phyloP scores from a whole-genome alignment of 2,797 vertebrate species.

The Zenarchopterus dispar region DNA sequence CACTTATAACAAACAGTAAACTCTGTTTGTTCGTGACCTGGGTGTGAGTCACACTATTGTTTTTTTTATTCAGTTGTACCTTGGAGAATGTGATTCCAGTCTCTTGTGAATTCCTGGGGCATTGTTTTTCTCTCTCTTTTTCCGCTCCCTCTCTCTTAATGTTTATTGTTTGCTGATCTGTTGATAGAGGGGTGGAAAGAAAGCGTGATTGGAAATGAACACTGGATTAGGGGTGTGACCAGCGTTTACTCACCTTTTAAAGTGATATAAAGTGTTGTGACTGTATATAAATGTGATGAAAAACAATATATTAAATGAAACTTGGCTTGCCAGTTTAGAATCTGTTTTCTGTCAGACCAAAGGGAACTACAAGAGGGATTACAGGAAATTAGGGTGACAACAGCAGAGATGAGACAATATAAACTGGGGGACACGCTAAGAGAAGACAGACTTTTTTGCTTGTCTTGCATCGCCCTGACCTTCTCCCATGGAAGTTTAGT shows the following conservation, averaged over 20 bases:
- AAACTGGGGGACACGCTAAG: slow-evolving; percentile 49
- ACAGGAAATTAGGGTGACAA: slow-evolving; percentile 10
- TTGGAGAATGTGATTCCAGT: background rate
- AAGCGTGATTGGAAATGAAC: slow-evolving; percentile 7
- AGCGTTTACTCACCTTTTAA: slow-evolving; percentile 34
- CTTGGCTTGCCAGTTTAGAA: slow-evolving; percentile 5
- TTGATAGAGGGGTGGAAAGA: slow-evolving; percentile 1
- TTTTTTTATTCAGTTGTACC: background rate
- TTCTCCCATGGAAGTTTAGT: slow-evolving; percentile 61
- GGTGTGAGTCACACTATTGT: background rate
- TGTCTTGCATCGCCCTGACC: slow-evolving; percentile 67
- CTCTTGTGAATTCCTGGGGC: background rate
- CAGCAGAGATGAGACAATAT: slow-evolving; percentile 19
- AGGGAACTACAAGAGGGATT: background rate
- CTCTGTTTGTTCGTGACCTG: too few relatives aligned
- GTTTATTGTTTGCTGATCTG: background rate
- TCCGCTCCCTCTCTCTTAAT: too few relatives aligned
- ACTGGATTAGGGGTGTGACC: slow-evolving; percentile 15
- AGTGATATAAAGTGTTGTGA: background rate
- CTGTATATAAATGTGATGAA: background rate
- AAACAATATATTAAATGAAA: slow-evolving; percentile 16
- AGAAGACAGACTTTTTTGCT: slow-evolving; percentile 61
- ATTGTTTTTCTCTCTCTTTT: background rate
- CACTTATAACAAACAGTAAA: too few relatives aligned
- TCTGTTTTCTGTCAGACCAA: slow-evolving; percentile 8